phyloP scores from a whole-genome alignment of 2,888 invertebrate genomes.

The Lymantria dispar region DNA sequence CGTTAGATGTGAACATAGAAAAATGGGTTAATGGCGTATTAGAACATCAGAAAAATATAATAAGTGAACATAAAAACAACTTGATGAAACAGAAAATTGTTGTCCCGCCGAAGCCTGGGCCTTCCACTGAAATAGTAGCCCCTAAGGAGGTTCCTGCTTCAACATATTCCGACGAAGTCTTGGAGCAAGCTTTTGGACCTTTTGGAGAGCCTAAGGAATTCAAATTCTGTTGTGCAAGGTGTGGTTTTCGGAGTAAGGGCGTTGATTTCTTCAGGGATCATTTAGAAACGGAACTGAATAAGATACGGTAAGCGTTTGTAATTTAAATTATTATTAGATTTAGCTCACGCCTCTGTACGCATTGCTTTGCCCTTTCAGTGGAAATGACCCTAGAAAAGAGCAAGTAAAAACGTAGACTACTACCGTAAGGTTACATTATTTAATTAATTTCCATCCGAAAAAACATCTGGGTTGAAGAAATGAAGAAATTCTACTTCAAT shows the following conservation, averaged over 20 bases:
- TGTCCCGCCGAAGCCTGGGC: conserved; percentile 19
- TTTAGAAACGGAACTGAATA: conserved; percentile 63
- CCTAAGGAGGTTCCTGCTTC: not conserved
- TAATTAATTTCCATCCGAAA: no score
- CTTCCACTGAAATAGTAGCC: conserved; percentile 1
- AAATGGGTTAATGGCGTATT: conserved; percentile 72
- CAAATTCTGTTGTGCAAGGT: conserved; percentile 63
- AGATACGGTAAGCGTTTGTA: conserved; percentile 55
- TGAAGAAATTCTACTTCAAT: no score
- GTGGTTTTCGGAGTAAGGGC: conserved; percentile 41
- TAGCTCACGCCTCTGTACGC: no score
- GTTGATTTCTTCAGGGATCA: conserved; percentile 57
- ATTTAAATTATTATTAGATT: not conserved
- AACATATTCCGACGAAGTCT: conserved; percentile 31
- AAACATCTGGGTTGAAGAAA: no score
- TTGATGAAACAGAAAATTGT: conserved; percentile 46
- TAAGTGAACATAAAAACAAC: conserved; percentile 47
- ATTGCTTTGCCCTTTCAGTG: no score
- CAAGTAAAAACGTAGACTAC: no score
- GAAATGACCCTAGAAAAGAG: no score
- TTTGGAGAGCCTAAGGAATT: conserved; percentile 47
- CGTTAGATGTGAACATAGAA: conserved; percentile 70
- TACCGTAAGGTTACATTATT: no score
- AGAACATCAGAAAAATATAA: conserved; percentile 52
- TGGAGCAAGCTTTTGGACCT: conserved; percentile 56